Conservation (phyloP, 2,113 vertebrate genomes). For the Prochilodus magdalenae region DNA sequence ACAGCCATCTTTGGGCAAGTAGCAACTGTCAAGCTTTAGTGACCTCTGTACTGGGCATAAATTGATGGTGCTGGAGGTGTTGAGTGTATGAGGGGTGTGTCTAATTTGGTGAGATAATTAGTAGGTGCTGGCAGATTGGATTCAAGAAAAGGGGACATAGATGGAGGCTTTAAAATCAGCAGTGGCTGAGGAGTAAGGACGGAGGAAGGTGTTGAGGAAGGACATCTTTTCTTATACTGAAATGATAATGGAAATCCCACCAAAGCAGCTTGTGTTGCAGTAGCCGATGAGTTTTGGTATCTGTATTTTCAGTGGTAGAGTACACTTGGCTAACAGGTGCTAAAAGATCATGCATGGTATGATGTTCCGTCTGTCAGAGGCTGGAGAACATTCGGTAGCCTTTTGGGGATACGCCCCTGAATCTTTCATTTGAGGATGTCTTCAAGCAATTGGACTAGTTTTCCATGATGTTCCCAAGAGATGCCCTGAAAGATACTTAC, state of each 20-base stretch:
- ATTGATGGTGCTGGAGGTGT: not conserved
- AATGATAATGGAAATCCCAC: not conserved
- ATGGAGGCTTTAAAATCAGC: not conserved
- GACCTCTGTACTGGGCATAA: not conserved
- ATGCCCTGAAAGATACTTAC: not conserved
- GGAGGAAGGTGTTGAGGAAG: not conserved
- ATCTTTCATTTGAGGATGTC: not conserved
- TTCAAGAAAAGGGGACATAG: not conserved
- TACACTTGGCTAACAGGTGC: not conserved
- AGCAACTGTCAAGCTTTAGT: not conserved
- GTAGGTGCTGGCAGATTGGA: not conserved
- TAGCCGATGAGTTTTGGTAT: not conserved
- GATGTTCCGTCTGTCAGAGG: not conserved
- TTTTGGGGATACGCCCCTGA: not conserved
- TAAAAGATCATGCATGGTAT: not conserved
- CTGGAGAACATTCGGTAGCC: not conserved
- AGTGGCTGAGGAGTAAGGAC: not conserved
- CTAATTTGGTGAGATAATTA: not conserved
- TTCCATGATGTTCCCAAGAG: not conserved
- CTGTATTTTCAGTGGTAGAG: not conserved
- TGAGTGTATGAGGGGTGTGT: not conserved
- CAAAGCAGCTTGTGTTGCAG: not conserved
- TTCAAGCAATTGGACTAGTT: not conserved
- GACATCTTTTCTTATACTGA: not conserved
- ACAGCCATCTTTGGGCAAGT: constrained; percentile 78